Base-by-base conservation (phyloP, 2,113 vertebrate species). In the Notechis scutatus region DNA sequence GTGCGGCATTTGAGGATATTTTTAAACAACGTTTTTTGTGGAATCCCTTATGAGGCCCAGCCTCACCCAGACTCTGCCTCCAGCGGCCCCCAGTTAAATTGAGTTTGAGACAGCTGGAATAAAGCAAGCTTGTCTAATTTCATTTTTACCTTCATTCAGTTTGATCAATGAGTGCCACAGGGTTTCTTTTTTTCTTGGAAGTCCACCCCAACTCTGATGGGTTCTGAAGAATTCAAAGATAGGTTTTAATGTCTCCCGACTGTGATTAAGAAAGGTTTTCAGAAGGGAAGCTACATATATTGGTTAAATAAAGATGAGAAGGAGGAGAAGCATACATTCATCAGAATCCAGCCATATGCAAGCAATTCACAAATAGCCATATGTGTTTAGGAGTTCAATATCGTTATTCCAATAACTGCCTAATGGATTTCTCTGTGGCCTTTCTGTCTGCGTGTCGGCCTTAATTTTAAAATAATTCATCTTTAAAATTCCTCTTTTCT, bases 381-480 rank as follows among this genome's bases (percentile, higher is more conserved):
- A 2, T 54, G 26, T 69, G 7, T 15, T 42, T 45, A 45, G 88
- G 29, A 18, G 23, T 81, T 81, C 39, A 21, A 34, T 18, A 50
- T 59, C 61, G 29, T 29, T 10, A 3, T 81, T 34, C 57, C 59
- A 4, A 34, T 24, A 0, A 0, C 0, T 24, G 21, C 87, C 90
- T 91, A 85, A 94, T 23, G 74, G 74, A 81, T 42, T 20, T 56
- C 18, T 9, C 6, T 39, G 8, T 55, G 50, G n/a, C 52, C 54
- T 54, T 88, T 21, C 29, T 54, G 29, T 8, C 86, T 54, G 45
- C 29, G 26, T 88, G 50, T 12, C 23, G 47, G 15, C 24, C 15
- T 42, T 81, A 21, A 42, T 21, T 81, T 42, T 81, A 21, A 81
- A 42, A 39, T 21, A 81, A 42, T 42, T 87, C 47, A 87, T 29